These are phyloP conservation scores for Anomalospiza imberbis DNA, from an alignment of 2,797 vertebrate species.

Conservation along the genomic window DNA sequence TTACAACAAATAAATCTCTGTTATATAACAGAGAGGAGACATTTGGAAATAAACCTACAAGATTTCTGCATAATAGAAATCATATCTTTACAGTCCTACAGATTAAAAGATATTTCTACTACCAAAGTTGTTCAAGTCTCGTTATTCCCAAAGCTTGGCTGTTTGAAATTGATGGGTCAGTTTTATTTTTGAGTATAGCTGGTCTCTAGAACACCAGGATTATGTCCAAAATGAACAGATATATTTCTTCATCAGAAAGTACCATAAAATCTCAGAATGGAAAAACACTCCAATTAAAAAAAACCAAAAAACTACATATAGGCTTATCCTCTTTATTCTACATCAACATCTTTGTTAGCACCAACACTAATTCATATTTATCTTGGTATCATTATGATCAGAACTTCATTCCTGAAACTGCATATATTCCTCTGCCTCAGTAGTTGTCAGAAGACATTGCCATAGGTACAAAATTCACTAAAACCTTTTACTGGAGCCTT, in stretches of 20 bases:
- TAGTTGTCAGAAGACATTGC: neutral
- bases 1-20: neutral
- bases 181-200: neutral
- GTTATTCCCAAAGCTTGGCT: neutral
- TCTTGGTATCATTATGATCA: neutral
- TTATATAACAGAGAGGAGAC: neutral
- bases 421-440: neutral
- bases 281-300: neutral
- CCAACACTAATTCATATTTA: neutral
- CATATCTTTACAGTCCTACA: neutral
- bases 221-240: neutral
- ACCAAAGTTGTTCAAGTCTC: neutral
- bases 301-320: neutral
- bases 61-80: neutral
- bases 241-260: neutral
- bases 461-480: neutral
- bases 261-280: neutral
- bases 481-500: neutral
- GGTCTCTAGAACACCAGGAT: neutral
- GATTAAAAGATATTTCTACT: neutral
- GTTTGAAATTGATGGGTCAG: neutral
- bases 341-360: neutral
- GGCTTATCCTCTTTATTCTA: neutral
- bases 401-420: neutral
- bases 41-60: neutral